phyloP scores from a whole-genome alignment of 2,888 invertebrate genomes.

The Hydrotaea cyrtoneurina region DNA sequence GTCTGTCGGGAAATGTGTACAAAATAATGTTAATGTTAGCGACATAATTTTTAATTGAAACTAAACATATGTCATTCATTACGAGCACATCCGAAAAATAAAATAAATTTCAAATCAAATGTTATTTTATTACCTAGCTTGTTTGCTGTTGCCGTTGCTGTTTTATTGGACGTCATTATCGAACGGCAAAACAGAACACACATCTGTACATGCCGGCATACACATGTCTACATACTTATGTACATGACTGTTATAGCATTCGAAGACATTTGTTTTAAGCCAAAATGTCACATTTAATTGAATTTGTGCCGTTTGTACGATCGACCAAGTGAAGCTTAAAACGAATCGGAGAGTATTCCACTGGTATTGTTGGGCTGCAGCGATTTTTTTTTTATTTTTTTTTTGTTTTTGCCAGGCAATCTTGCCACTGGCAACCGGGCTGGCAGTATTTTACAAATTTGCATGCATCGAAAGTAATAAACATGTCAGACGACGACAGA shows the following conservation, averaged over 20 bases:
- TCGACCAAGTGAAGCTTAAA: not conserved
- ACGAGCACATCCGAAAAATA: not conserved
- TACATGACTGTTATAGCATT: not conserved
- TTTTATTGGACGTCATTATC: slow-evolving; percentile 64
- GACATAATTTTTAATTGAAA: slow-evolving; percentile 29
- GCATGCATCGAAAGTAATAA: slow-evolving; percentile 69
- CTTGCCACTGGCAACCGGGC: slow-evolving; percentile 1
- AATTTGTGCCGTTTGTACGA: slow-evolving; percentile 72
- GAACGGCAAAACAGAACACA: not conserved
- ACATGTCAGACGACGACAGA: slow-evolving; percentile 68
- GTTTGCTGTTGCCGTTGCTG: slow-evolving; percentile 31
- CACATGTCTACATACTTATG: not conserved
- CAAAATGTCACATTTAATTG: slow-evolving; percentile 72
- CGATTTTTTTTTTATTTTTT: too few relatives aligned
- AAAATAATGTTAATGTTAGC: not conserved
- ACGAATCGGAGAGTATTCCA: too few relatives aligned
- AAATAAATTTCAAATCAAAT: slow-evolving; percentile 20
- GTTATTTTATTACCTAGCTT: slow-evolving; percentile 8
- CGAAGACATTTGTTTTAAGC: slow-evolving; percentile 62
- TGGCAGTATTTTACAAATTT: slow-evolving; percentile 65
- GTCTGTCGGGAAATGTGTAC: not conserved
- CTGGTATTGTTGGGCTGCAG: not conserved
- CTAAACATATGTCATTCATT: slow-evolving; percentile 29
- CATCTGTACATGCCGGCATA: not conserved
- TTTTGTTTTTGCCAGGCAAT: not conserved